Evolutionary conservation across 2,888 invertebrate species (phyloP).

Genomic region (Platypus cylindrus): DNA sequence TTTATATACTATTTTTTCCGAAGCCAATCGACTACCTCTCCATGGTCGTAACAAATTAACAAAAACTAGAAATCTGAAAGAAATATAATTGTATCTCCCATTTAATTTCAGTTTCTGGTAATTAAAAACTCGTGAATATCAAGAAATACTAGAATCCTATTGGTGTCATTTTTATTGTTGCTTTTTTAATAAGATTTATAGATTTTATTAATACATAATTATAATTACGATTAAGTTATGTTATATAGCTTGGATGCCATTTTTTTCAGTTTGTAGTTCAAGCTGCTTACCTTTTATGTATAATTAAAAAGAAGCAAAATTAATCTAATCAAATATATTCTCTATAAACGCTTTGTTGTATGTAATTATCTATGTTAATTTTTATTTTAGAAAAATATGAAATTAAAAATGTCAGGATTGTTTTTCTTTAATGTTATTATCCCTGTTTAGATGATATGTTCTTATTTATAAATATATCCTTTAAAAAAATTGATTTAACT

Average conservation of each 20-base stretch:
- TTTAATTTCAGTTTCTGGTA: conserved; percentile 12
- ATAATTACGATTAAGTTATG: too few relatives aligned
- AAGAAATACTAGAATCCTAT: conserved; percentile 2
- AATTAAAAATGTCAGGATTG: conserved; percentile 27
- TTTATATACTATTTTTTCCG: too few relatives aligned
- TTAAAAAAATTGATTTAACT: conserved; percentile 5
- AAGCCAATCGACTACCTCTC: conserved; percentile 6
- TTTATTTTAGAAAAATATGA: too few relatives aligned
- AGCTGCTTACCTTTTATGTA: conserved; percentile 10
- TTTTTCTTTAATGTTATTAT: conserved; percentile 17
- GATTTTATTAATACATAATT: conserved; percentile 23
- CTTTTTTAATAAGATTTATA: conserved; percentile 25
- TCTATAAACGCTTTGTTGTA: too few relatives aligned
- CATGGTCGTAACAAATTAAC: conserved; percentile 5
- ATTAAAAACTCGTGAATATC: conserved; percentile 10
- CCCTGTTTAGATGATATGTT: conserved; percentile 13
- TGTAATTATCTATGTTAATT: too few relatives aligned
- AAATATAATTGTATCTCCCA: conserved; percentile 10
- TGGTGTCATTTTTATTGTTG: conserved; percentile 24
- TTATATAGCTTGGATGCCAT: too few relatives aligned
- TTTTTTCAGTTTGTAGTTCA: conserved; percentile 15
- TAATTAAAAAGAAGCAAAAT: conserved; percentile 8
- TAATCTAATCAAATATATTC: too few relatives aligned
- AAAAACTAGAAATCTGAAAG: not conserved
- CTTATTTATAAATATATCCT: conserved; percentile 14